Evolutionary conservation across 2,888 invertebrate species (phyloP), one percentile per base, ranked within the genome.

Genomic region (Calameuta filiformis): DNA sequence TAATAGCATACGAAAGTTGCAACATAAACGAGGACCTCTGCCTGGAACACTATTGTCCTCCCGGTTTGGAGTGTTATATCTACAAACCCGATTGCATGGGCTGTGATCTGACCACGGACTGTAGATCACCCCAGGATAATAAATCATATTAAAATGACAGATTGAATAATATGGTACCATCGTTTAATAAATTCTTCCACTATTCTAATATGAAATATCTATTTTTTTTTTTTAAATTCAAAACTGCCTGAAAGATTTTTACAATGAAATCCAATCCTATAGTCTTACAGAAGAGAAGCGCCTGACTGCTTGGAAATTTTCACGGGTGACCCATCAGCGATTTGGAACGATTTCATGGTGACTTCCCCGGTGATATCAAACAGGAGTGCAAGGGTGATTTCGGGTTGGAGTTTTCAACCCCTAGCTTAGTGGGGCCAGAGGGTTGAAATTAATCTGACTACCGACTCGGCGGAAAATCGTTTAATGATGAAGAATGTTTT

Each of bases 1-100:
- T 23, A 9, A 56, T 23, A 91, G 91, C 88, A 23, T 88, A 88
- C 81, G 81, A 84, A 73, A 85, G 88, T 73, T 91, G 91, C 75
- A 80, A 83, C 35, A 75, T 82, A 71, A 75, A 81, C 56, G 80
- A 83, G 3, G 84, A 90, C 80, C 86, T 86, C 12, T 91, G 91
- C 77, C 73, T 83, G 68, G 81, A 84, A 35, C 80, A 84, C 77
- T 84, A 86, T 75, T 91, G 91, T 79, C 88, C 90, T 69, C 84
- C 86, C 35, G 89, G 87, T 69, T 83, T 86, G 79, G 88, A 89
- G 56, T 90, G 91, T 79, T 86, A 87, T 75, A 78, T 87, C n/a
- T 88, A 84, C 76, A 80, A 86, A 76, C 87, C 89, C 69, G 81
- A 84, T 31, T 89, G 89, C 77, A 78, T 75, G 11, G 90, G 90